Percentiles rank a stretch among this genome's conserved stretches.
Evolutionary conservation across 2,888 invertebrate genomes (phyloP).

Genomic region (Cremastinae sp.): DNA sequence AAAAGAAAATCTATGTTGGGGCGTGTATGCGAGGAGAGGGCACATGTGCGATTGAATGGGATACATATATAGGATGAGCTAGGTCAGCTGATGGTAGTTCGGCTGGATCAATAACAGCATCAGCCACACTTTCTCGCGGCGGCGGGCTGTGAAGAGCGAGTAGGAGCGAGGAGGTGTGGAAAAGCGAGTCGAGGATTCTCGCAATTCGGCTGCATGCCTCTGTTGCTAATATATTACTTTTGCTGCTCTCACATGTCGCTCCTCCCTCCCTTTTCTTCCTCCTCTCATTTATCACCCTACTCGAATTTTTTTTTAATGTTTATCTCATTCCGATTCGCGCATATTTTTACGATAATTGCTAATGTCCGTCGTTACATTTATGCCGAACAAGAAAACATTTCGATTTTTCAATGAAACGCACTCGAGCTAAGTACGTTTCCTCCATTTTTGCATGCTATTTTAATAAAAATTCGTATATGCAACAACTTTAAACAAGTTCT

Average conservation of each 20-base stretch:
- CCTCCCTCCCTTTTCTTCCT: background rate
- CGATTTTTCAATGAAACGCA: no score
- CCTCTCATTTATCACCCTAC: conserved; percentile 1
- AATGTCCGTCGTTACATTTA: no score
- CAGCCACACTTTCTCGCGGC: conserved; percentile 63
- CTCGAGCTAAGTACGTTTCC: no score
- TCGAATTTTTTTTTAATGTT: background rate
- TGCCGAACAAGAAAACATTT: no score
- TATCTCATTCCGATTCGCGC: conserved; percentile 4
- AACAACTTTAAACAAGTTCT: no score
- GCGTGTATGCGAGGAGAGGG: background rate
- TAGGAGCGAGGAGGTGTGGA: conserved; percentile 3
- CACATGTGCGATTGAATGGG: conserved; percentile 58
- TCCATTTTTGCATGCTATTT: no score
- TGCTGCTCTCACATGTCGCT: conserved; percentile 45
- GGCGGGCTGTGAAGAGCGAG: background rate
- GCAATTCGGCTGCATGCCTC: conserved; percentile 29
- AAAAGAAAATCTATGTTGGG: background rate
- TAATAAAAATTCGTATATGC: no score
- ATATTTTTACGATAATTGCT: background rate
- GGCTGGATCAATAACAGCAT: conserved; percentile 70
- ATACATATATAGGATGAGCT: no score
- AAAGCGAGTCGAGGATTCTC: conserved; percentile 29
- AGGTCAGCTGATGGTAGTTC: conserved; percentile 67
- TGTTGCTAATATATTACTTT: conserved; percentile 25